Conservation (phyloP, 1,140 invertebrate species). For the Euura lappo region DNA sequence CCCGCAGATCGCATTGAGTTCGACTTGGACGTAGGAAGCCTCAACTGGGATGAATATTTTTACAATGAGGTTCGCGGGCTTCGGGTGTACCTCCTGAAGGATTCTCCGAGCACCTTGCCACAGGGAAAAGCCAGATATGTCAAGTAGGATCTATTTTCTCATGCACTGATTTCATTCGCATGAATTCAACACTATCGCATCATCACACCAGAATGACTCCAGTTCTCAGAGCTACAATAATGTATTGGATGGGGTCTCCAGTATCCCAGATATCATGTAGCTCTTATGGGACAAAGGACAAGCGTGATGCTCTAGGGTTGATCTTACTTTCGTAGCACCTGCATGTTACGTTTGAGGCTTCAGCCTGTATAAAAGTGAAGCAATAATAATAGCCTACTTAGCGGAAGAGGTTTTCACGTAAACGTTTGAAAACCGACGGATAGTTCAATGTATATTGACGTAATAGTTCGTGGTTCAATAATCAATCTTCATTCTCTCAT, state of each 20-base stretch:
- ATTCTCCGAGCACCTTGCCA: conserved; percentile 50
- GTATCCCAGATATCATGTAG: background rate
- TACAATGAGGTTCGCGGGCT: conserved; percentile 54
- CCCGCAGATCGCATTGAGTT: conserved; percentile 58
- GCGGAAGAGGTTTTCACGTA: too few relatives aligned
- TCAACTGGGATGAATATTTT: conserved; percentile 59
- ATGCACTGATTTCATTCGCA: background rate
- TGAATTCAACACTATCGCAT: background rate
- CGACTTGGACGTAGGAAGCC: conserved; percentile 49
- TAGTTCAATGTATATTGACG: too few relatives aligned
- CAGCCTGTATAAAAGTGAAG: too few relatives aligned
- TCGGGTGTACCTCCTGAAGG: conserved; percentile 58
- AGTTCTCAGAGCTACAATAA: background rate
- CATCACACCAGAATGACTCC: too few relatives aligned
- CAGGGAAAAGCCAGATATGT: conserved; percentile 27
- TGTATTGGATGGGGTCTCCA: background rate
- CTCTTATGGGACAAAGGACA: too few relatives aligned
- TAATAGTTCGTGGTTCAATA: too few relatives aligned
- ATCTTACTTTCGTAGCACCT: too few relatives aligned
- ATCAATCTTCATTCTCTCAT: background rate
- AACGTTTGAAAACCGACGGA: too few relatives aligned
- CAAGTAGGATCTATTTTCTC: conserved; percentile 26
- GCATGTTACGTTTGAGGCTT: too few relatives aligned
- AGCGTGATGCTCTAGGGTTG: too few relatives aligned
- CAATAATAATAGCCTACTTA: too few relatives aligned